A percentile compares a stretch with the other conserved stretches of the same genome.
Evolutionary conservation across 2,888 invertebrate genomes (phyloP).

Genomic region (Athalia rosae): DNA sequence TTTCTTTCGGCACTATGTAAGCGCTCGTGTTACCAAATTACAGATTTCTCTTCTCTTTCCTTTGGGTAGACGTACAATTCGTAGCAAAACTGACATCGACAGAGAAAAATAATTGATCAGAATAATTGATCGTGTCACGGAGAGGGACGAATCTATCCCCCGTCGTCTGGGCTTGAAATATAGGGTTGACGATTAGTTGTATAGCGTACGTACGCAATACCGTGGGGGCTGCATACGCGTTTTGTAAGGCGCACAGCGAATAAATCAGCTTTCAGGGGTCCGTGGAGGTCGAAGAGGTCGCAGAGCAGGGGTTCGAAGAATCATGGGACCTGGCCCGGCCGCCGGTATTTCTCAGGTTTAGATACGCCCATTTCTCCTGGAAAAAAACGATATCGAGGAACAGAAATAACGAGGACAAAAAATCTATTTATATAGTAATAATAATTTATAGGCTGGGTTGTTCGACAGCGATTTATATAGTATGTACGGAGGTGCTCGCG

Average conservation of each 20-base stretch:
- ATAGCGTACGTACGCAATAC: neutral
- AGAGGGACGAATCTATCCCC: too few relatives aligned
- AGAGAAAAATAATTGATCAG: neutral
- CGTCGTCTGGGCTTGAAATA: too few relatives aligned
- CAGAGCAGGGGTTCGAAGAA: neutral
- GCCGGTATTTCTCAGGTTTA: conserved; percentile 23
- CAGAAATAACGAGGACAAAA: neutral
- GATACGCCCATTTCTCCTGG: conserved; percentile 10
- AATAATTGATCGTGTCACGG: neutral
- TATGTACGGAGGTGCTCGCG: too few relatives aligned
- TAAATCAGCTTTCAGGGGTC: conserved; percentile 21
- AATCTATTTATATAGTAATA: too few relatives aligned
- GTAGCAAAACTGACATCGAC: too few relatives aligned
- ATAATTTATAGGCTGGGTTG: too few relatives aligned
- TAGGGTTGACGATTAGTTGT: too few relatives aligned
- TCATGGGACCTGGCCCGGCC: neutral
- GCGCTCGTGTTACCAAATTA: neutral
- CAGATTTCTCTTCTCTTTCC: neutral
- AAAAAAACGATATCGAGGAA: conserved; percentile 23
- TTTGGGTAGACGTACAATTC: too few relatives aligned
- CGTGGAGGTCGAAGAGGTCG: conserved; percentile 19
- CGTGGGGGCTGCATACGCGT: conserved; percentile 14
- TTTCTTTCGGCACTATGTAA: conserved; percentile 8
- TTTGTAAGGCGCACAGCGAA: neutral
- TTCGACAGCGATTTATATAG: too few relatives aligned